Evolutionary conservation across 2,888 invertebrate genomes (phyloP), one percentile per base, ranked within the genome.

Genomic region (Taphrorychus bicolor): DNA sequence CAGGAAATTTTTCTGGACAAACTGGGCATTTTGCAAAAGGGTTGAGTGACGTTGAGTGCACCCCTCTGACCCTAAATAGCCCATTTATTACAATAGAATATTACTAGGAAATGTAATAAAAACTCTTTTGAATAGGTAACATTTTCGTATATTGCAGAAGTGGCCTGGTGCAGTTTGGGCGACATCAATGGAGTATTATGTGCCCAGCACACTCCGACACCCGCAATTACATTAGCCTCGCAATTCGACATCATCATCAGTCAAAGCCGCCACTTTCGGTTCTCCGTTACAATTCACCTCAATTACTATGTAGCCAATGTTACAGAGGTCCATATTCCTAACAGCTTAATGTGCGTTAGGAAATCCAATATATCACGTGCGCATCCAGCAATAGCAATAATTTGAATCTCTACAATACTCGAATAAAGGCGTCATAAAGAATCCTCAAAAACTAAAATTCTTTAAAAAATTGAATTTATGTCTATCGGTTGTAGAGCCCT

Each of bases 211-310:
- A 73, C 72, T 73, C 71, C 73, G 71, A 75, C 76, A 76, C 74
- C 73, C 73, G 71, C 76, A 76, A 76, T 76, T 76, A 76, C 75
- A 76, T 76, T 76, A 75, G 75, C 72, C 70, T 68, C 68, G 72
- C 73, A 75, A 75, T 75, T 76, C 74, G 72, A 75, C 75, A 76
- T 76, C 74, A 76, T 76, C 75, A 76, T 76, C 75, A 70, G 73
- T 74, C 74, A 74, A 73, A 74, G 71, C 64, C 73, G 72, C 72
- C 75, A 76, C 71, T 75, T 73, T 70, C 70, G 71, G 70, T 71
- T 70, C 66, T 71, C 66, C 71, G 67, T 73, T 73, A 71, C 73
- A 74, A 75, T 75, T 74, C 73, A 70, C 70, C 70, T 68, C 72
- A 75, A 75, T 73, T 73, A 73, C 70, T 65, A 72, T 72, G 70